Percentiles rank a stretch among this genome's conserved stretches.
Conservation (phyloP, 2,888 invertebrate species). For the Phaonia tiefii region DNA sequence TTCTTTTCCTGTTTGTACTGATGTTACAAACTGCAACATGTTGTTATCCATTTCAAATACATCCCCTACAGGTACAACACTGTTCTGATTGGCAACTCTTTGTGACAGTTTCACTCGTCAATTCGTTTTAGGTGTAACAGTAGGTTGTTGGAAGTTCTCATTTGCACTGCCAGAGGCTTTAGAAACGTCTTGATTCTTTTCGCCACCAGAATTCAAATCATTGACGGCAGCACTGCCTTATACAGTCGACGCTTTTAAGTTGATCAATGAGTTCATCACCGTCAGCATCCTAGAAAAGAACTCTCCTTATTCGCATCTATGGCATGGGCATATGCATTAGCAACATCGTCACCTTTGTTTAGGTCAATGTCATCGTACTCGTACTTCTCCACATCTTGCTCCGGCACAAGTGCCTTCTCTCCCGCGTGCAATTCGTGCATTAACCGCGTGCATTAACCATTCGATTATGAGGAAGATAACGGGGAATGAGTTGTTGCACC, state of each 20-base stretch:
- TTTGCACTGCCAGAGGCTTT: conserved; percentile 40
- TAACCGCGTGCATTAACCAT: conserved; percentile 78
- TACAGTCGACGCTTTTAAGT: conserved; percentile 38
- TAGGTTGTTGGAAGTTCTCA: conserved; percentile 27
- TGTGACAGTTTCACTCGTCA: conserved; percentile 39
- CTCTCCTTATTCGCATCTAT: conserved; percentile 31
- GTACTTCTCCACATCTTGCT: conserved; percentile 22
- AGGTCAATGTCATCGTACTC: conserved; percentile 40
- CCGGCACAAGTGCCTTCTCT: conserved; percentile 58
- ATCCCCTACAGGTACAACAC: conserved; percentile 60
- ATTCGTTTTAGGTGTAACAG: conserved; percentile 22
- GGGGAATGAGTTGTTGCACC: conserved; percentile 80
- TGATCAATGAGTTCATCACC: conserved; percentile 51
- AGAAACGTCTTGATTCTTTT: conserved; percentile 63
- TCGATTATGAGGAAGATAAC: conserved; percentile 79
- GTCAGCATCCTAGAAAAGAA: conserved; percentile 40
- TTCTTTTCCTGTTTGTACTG: conserved; percentile 40
- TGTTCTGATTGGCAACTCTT: conserved; percentile 22
- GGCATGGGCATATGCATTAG: conserved; percentile 53
- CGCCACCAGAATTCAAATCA: conserved; percentile 47
- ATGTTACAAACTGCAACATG: conserved; percentile 62
- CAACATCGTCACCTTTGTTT: conserved; percentile 4
- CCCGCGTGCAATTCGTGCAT: conserved; percentile 73
- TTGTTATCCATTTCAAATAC: conserved; percentile 61
- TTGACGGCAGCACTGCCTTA: not conserved